A percentile compares a stretch with the other conserved stretches of the same genome.
Evolutionary conservation across 2,797 vertebrate species (phyloP).

Genomic region (Catharus ustulatus): DNA sequence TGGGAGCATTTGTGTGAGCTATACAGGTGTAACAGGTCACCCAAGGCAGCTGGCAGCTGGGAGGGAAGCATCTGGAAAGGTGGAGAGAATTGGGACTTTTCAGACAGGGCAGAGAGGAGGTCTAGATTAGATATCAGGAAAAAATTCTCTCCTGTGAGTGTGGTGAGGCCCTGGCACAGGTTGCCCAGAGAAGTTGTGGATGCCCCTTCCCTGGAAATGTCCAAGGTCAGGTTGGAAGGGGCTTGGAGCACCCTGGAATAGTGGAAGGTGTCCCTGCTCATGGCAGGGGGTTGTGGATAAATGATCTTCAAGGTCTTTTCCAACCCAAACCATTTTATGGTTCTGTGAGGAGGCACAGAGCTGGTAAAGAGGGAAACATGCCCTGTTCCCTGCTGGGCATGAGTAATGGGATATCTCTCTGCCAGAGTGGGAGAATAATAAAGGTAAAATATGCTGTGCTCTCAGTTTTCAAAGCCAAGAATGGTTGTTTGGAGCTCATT

Average conservation of each 20-base stretch:
- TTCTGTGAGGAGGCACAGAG: rapidly evolving
- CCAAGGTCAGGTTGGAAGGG: rapidly evolving
- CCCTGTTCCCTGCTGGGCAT: not conserved
- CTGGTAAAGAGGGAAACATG: not conserved
- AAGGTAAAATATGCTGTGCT: not conserved
- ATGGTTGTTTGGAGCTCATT: not conserved
- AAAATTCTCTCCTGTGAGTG: no score
- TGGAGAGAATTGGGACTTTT: not conserved
- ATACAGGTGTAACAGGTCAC: rapidly evolving
- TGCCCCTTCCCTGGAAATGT: not conserved
- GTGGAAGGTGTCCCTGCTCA: not conserved
- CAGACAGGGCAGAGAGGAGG: not conserved
- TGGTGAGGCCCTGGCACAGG: not conserved
- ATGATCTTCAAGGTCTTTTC: not conserved
- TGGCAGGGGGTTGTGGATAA: not conserved
- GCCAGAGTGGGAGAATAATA: not conserved
- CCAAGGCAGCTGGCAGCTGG: not conserved
- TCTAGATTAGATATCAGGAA: not conserved
- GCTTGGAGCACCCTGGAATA: rapidly evolving
- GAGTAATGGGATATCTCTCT: not conserved
- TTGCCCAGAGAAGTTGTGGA: not conserved
- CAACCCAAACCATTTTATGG: not conserved
- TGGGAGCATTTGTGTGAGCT: rapidly evolving
- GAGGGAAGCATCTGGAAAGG: rapidly evolving
- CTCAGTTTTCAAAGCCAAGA: not conserved